Base-by-base conservation (phyloP, 2,888 invertebrate genomes). In the Asteroscopus sphinx region DNA sequence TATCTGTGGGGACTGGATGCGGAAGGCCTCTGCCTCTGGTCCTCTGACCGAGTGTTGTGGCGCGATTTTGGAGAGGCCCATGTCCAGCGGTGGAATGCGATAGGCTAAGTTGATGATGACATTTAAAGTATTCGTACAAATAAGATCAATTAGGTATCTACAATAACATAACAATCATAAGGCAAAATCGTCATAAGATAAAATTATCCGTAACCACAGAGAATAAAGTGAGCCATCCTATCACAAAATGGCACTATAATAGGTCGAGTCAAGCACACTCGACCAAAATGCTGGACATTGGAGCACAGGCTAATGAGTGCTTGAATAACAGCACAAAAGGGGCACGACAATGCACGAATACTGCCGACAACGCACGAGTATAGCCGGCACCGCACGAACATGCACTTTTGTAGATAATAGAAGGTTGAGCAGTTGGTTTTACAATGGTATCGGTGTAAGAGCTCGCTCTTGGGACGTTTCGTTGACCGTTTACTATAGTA, bases 321-420 rank as follows among this genome's bases (percentile, higher is more conserved):
- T 57, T 46, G 16, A 57, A 69, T 56, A 55, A 46, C 49, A 33
- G 32, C 46, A 66, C 58, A 65, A 70, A 56, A 47, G 65, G 30
- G 16, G 30, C 39, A 21, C 21, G 39, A 39, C 39, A 39, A 21
- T 39, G 28, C 28, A 32, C 12, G 12, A 9, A 21, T 13, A 47
- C 48, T 6, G 16, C n/a, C 17, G 37, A 37, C 37, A 37, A 17
- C 21, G 25, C 25, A 30, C 11, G 11, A n/a, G 15, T 13, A 48
- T 60, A 7, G 16, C 42, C 37, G 61, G 60, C 68, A 67, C 67
- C 44, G 46, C 35, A 32, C 45, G 45, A 61, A 62, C 55, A 46
- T 64, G 64, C 69, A 63, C 55, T 69, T 60, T 54, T 54, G 17
- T 36, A 45, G 56, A 54, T 69, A 65, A 65, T 69, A 12, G 64